phyloP scores from a whole-genome alignment of 2,888 invertebrate species.

The Monochamus alternatus region DNA sequence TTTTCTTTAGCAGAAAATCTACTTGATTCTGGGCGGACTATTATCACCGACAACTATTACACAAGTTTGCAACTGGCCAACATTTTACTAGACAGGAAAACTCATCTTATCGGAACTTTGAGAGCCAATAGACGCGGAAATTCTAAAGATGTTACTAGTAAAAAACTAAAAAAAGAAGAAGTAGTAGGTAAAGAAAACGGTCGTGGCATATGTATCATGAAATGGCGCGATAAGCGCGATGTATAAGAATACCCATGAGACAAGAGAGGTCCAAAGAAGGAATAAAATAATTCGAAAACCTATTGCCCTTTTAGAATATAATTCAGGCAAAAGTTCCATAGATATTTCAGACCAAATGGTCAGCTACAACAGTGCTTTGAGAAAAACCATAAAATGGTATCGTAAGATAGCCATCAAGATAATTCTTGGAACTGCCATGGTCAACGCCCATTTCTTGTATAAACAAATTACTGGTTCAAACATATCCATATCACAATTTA shows the following conservation, averaged over 20 bases:
- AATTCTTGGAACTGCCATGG: not conserved
- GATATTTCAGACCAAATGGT: constrained; percentile 53
- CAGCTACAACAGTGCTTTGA: constrained; percentile 42
- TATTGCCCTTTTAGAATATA: constrained; percentile 46
- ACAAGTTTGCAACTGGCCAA: constrained; percentile 2
- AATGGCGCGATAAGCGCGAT: constrained; percentile 61
- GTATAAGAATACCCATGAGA: constrained; percentile 55
- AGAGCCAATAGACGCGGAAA: constrained; percentile 13
- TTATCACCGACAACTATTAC: constrained; percentile 15
- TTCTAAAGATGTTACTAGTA: not conserved
- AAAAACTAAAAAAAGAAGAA: not conserved
- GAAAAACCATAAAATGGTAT: constrained; percentile 51
- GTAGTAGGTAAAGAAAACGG: constrained; percentile 29
- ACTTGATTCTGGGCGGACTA: not conserved
- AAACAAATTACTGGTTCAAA: not conserved
- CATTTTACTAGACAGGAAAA: constrained; percentile 2
- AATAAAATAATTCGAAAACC: constrained; percentile 34
- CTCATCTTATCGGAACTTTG: constrained; percentile 20
- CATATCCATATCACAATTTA: too few species aligned
- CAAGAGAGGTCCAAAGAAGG: not conserved
- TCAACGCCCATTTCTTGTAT: not conserved
- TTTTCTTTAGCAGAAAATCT: not conserved
- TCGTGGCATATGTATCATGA: constrained; percentile 53
- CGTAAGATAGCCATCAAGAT: constrained; percentile 41
- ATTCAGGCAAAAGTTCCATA: constrained; percentile 50